Evolutionary conservation across 1,140 invertebrate species (phyloP).

Genomic region (Aphelinus certus): DNA sequence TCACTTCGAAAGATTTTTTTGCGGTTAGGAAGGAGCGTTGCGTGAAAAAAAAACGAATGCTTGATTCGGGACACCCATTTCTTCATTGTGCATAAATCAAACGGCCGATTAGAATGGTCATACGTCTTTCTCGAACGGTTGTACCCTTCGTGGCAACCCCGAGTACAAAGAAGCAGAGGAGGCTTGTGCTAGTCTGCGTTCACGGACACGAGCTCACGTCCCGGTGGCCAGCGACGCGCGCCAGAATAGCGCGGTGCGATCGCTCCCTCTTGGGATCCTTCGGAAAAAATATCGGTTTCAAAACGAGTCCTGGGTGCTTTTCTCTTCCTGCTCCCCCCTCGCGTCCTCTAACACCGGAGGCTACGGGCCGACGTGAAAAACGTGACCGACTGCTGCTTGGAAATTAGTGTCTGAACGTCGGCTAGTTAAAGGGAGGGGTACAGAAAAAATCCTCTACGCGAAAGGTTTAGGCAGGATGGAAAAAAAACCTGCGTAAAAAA

Average conservation of each 20-base stretch:
- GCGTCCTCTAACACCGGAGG: not conserved
- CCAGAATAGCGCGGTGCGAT: too few species aligned
- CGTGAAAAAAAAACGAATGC: too few species aligned
- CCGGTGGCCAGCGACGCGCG: not conserved
- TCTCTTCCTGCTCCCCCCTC: not conserved
- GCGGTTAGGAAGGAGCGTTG: too few species aligned
- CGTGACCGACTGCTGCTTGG: conserved; percentile 1
- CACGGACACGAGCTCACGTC: not conserved
- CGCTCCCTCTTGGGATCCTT: not conserved
- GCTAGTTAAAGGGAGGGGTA: not conserved
- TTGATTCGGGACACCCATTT: too few species aligned
- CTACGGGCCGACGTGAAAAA: not conserved
- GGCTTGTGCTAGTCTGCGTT: too few species aligned
- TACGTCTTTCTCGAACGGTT: too few species aligned
- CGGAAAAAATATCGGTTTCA: conserved; percentile 20
- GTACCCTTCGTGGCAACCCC: too few species aligned
- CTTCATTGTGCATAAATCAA: too few species aligned
- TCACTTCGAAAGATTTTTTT: too few species aligned
- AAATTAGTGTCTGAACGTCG: conserved; percentile 28
- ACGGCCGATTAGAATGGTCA: too few species aligned
- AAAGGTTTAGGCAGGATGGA: not conserved
- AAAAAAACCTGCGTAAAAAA: too few species aligned
- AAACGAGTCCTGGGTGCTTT: not conserved
- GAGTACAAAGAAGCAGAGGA: too few species aligned
- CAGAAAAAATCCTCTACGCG: conserved; percentile 8